Conservation (phyloP, 2,797 vertebrate genomes). For the Dendrocincla tyrannina region DNA sequence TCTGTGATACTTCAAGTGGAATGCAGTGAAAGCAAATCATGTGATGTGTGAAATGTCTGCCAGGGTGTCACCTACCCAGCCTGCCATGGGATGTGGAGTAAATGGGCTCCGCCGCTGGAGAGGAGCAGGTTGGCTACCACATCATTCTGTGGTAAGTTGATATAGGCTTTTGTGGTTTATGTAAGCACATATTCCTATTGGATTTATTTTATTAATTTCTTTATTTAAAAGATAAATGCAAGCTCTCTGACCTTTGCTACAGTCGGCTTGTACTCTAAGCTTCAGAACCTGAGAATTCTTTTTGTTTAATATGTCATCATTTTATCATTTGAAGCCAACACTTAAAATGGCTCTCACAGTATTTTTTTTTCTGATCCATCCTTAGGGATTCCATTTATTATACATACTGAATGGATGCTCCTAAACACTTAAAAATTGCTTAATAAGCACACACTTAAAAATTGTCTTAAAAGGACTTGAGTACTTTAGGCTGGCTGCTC, state of each 20-base stretch:
- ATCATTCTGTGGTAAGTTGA: conserved; percentile 93
- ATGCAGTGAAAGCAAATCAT: not conserved
- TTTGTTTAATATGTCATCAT: not conserved
- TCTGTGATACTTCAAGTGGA: not conserved
- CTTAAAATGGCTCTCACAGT: not conserved
- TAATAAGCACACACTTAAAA: not conserved
- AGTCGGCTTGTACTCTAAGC: not conserved
- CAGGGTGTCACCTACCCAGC: conserved; percentile 98
- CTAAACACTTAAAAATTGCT: not conserved
- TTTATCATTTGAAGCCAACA: not conserved
- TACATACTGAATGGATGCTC: not conserved
- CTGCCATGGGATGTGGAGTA: conserved; percentile 98
- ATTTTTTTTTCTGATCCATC: not conserved
- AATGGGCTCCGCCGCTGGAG: conserved; percentile 97
- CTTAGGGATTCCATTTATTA: not conserved
- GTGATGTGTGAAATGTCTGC: conserved; percentile 8
- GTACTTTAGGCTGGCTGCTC: not conserved
- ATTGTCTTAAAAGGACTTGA: not conserved
- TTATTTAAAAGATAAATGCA: not conserved
- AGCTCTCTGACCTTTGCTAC: not conserved
- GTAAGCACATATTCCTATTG: not conserved
- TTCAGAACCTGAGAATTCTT: not conserved
- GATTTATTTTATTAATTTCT: not conserved
- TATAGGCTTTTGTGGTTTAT: not conserved
- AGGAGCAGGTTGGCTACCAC: conserved; percentile 95